phyloP scores from a whole-genome alignment of 2,888 invertebrate genomes.

The Mellilla xanthometata region DNA sequence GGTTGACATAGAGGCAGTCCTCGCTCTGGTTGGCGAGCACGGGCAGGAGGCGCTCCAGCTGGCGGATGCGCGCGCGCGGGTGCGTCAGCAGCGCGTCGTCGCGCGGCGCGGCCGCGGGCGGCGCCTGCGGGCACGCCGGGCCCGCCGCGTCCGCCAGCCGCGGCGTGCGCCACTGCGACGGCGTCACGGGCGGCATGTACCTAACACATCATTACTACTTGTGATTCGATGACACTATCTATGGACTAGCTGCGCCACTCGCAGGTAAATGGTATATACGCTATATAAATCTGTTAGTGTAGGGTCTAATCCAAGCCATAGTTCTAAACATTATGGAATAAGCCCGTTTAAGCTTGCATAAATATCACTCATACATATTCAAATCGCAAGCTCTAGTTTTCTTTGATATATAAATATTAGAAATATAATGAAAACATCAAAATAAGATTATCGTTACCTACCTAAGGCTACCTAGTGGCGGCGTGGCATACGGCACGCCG shows the following conservation, averaged over 20 bases:
- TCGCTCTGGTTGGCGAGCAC: constrained; percentile 96
- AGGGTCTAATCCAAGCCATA: too few relatives aligned
- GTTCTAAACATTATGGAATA: too few relatives aligned
- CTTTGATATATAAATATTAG: too few relatives aligned
- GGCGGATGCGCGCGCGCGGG: constrained; percentile 92
- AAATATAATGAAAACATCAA: too few relatives aligned
- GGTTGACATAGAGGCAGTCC: constrained; percentile 98
- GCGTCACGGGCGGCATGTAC: constrained; percentile 97
- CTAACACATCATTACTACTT: constrained; percentile 49
- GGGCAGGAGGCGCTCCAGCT: constrained; percentile 92
- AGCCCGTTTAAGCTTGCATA: too few relatives aligned
- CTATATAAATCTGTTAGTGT: too few relatives aligned
- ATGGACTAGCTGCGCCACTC: too few relatives aligned
- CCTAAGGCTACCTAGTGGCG: constrained; percentile 94
- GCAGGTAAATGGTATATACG: too few relatives aligned
- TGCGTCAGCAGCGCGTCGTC: constrained; percentile 87
- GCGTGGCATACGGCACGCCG: constrained; percentile 96
- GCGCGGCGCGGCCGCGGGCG: constrained; percentile 69
- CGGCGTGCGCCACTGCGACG: constrained; percentile 92
- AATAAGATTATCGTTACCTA: too few relatives aligned
- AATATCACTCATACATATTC: too few relatives aligned
- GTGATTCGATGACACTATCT: too few relatives aligned
- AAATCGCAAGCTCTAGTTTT: too few relatives aligned
- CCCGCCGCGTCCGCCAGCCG: constrained; percentile 91
- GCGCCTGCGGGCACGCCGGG: constrained; percentile 94